Conservation (phyloP, 2,888 invertebrate species). For the Lutraria lutraria region DNA sequence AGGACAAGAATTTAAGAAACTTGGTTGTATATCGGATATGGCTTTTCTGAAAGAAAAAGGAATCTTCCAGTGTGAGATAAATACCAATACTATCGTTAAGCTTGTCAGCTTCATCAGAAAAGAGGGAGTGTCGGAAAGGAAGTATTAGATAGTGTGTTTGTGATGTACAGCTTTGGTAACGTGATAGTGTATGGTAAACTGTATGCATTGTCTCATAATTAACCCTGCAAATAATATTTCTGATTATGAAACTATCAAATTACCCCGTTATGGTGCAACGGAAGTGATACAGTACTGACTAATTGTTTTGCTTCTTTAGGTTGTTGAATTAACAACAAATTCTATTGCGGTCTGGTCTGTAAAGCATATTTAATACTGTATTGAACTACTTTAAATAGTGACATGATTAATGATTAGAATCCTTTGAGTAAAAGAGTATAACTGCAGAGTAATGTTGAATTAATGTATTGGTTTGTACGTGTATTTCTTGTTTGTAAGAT, state of each 20-base stretch:
- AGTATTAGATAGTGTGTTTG: neutral
- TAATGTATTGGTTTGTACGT: too few species aligned
- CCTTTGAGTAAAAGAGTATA: too few species aligned
- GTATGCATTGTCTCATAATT: neutral
- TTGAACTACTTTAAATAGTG: too few species aligned
- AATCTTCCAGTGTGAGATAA: conserved; percentile 72
- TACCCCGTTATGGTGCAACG: neutral
- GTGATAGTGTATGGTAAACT: neutral
- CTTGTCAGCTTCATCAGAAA: conserved; percentile 61
- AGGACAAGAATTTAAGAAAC: conserved; percentile 64
- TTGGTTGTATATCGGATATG: conserved; percentile 72
- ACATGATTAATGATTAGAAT: too few species aligned
- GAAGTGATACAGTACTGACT: neutral
- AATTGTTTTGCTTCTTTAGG: neutral
- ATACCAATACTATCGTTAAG: conserved; percentile 55
- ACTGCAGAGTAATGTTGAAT: too few species aligned
- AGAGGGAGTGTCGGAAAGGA: neutral
- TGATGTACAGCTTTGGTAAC: neutral
- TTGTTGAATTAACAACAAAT: neutral
- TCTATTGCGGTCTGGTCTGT: too few species aligned
- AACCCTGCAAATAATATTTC: neutral
- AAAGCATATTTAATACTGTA: too few species aligned
- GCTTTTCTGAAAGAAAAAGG: conserved; percentile 71
- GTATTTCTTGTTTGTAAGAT: too few species aligned
- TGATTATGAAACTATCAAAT: neutral